phyloP scores from a whole-genome alignment of 1,140 invertebrate species.

The Heliconius hermathena region DNA sequence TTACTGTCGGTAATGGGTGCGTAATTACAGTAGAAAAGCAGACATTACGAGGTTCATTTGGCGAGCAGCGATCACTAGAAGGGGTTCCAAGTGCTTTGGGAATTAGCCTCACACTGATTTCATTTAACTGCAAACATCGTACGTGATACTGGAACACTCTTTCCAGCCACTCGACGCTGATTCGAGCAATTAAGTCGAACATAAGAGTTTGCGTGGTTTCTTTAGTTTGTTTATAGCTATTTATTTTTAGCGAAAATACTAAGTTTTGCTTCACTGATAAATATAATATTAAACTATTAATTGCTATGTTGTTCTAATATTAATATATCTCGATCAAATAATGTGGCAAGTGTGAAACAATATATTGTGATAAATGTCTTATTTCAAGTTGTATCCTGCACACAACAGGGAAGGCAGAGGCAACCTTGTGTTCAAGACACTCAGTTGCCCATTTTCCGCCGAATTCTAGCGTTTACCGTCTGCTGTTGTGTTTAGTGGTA shows the following conservation, averaged over 20 bases:
- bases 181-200: constrained; percentile 40
- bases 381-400: too few species aligned
- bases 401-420: too few species aligned
- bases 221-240: not conserved
- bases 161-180: constrained; percentile 40
- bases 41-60: constrained; percentile 79
- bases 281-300: too few species aligned
- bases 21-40: constrained; percentile 79
- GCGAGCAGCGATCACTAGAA: constrained; percentile 68
- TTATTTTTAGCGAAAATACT: not conserved
- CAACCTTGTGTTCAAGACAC: too few species aligned
- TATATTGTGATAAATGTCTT: too few species aligned
- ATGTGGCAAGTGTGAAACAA: too few species aligned
- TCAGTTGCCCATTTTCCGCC: too few species aligned
- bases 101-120: constrained; percentile 63
- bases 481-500: too few species aligned
- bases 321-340: too few species aligned
- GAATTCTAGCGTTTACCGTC: too few species aligned
- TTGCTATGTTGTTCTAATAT: too few species aligned
- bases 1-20: constrained; percentile 75
- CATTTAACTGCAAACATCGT: constrained; percentile 65
- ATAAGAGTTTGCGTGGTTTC: constrained; percentile 10
- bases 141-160: constrained; percentile 51
- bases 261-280: too few species aligned
- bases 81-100: constrained; percentile 66